phyloP scores from a whole-genome alignment of 1,140 invertebrate species.

The Ips typographus region DNA sequence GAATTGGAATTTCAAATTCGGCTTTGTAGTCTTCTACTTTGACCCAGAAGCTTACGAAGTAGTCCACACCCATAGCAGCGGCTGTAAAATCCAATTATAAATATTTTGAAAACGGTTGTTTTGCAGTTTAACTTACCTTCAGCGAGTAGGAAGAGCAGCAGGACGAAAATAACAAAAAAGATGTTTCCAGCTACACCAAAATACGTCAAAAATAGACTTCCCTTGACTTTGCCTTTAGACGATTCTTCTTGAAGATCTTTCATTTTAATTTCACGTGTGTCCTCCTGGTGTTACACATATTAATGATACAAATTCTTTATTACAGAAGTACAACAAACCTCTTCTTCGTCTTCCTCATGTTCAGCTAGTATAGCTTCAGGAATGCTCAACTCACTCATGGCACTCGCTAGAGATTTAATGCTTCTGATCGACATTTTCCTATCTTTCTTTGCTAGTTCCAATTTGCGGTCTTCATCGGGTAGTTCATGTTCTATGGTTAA shows the following conservation, averaged over 20 bases:
- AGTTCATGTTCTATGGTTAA: slow-evolving; percentile 47
- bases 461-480: slow-evolving; percentile 37
- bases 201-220: slow-evolving; percentile 58
- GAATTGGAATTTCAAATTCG: neutral
- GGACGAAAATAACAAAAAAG: slow-evolving; percentile 59
- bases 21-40: slow-evolving; percentile 45
- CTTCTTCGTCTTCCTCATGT: slow-evolving; percentile 36
- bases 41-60: slow-evolving; percentile 78
- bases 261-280: slow-evolving; percentile 40
- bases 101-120: neutral
- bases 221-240: slow-evolving; percentile 50
- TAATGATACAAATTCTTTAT: neutral
- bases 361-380: slow-evolving; percentile 45
- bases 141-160: slow-evolving; percentile 63
- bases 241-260: slow-evolving; percentile 49
- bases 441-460: slow-evolving; percentile 35
- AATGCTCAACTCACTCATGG: slow-evolving; percentile 46
- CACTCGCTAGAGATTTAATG: slow-evolving; percentile 40
- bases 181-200: slow-evolving; percentile 66
- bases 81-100: slow-evolving; percentile 2
- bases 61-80: slow-evolving; percentile 71
- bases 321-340: neutral
- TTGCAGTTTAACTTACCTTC: slow-evolving; percentile 52
- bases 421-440: slow-evolving; percentile 44
- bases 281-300: slow-evolving; percentile 22